These are phyloP conservation scores for Pitangus sulphuratus DNA, from an alignment of 2,797 vertebrate species.

Conservation along the genomic window DNA sequence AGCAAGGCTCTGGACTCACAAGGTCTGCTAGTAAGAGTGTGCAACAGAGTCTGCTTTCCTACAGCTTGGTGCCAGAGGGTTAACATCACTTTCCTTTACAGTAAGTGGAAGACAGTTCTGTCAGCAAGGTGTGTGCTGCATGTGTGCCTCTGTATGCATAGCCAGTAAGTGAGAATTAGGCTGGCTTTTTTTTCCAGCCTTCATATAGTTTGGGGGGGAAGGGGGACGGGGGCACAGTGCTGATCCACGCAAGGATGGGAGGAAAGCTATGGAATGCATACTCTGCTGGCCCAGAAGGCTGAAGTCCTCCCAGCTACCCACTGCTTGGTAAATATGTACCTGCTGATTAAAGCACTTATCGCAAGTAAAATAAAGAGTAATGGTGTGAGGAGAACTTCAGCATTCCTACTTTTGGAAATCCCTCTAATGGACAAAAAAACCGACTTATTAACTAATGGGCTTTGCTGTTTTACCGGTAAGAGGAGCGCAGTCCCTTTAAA, in stretches of 20 bases:
- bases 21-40: not conserved
- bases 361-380: not conserved
- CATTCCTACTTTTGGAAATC: not conserved
- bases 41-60: not conserved
- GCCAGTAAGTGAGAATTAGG: not conserved
- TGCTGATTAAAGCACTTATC: not conserved
- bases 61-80: not conserved
- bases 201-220: not conserved
- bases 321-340: not conserved
- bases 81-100: not conserved
- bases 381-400: not conserved
- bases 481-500: constrained; percentile 58
- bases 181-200: not conserved
- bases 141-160: not conserved
- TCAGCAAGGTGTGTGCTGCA: not conserved
- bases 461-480: not conserved
- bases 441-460: not conserved
- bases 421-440: not conserved
- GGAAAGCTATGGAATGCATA: accelerated
- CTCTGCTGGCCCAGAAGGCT: not conserved
- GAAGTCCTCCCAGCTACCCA: not conserved
- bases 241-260: not conserved
- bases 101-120: not conserved
- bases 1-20: constrained; percentile 34
- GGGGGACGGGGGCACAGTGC: not conserved